Evolutionary conservation across 2,888 invertebrate species (phyloP), one percentile per base, ranked within the genome.

Genomic region (Amiota minor): DNA sequence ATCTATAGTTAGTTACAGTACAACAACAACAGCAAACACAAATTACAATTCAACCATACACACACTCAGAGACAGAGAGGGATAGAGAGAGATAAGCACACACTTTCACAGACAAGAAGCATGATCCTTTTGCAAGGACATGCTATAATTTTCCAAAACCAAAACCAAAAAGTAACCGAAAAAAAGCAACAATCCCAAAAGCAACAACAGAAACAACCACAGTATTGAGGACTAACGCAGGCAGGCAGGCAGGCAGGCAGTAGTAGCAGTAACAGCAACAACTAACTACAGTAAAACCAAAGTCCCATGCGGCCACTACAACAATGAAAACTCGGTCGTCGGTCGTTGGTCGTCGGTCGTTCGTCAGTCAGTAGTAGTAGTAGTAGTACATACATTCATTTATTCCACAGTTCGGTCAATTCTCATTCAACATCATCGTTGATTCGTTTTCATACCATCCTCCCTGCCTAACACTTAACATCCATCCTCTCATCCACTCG

Each of bases 81-180:
- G n/a, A n/a, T n/a, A 18, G 18, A n/a, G 1, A 56, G 16, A 18
- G 18, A 10, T 18, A 59, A 0, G 12, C 23, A 59, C 18, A 59
- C 23, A 9, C 23, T 20, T 59, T 20, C 12, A 9, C 35, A 35
- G 35, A 35, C 2, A 35, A 35, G 35, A 35, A 35, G 35, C 6
- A 35, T 6, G 35, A 35, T 35, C 35, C 35, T 35, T 35, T 35
- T 35, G 67, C 67, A 81, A 82, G 85, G 85, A 83, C 85, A 85
- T 82, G 84, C 85, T 85, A 83, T 84, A 85, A 85, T 83, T 83
- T 83, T 76, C 78, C 10, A 35, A 59, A 68, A 53, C 50, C 50
- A 50, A 68, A 68, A 68, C 50, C 67, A 49, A 50, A 67, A 68
- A 68, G 50, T 53, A 68, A 65, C 65, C 67, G n/a, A 53, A 49